phyloP scores from a whole-genome alignment of 2,797 vertebrate genomes.

The Ctenopoma multispine region DNA sequence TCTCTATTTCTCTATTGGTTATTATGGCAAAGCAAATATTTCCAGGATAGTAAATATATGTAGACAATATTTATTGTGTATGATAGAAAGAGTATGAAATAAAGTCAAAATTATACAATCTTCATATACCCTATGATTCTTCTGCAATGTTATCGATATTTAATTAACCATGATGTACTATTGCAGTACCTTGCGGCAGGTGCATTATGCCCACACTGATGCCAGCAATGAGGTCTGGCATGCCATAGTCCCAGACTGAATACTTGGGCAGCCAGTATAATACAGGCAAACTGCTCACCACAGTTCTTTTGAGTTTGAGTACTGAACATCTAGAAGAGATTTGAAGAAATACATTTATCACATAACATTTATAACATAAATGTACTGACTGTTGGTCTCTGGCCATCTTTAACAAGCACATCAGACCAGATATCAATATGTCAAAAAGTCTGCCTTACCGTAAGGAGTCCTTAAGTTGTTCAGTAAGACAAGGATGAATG shows the following conservation, averaged over 20 bases:
- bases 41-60: not conserved
- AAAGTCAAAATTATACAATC: not conserved
- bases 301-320: slow-evolving; percentile 79
- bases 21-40: too few relatives aligned
- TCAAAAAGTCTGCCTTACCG: slow-evolving; percentile 71
- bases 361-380: not conserved
- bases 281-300: slow-evolving; percentile 87
- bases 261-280: slow-evolving; percentile 94
- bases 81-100: not conserved
- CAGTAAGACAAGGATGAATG: slow-evolving; percentile 52
- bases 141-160: not conserved
- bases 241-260: slow-evolving; percentile 91
- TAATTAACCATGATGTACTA: not conserved
- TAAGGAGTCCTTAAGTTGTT: slow-evolving; percentile 76
- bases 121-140: not conserved
- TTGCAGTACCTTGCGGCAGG: slow-evolving; percentile 92
- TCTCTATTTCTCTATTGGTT: too few relatives aligned
- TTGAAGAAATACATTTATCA: too few relatives aligned
- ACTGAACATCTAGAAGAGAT: slow-evolving; percentile 86
- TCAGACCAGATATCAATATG: not conserved
- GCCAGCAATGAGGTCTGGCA: slow-evolving; percentile 91
- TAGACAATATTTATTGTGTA: not conserved
- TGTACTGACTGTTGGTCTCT: not conserved
- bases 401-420: not conserved
- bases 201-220: slow-evolving; percentile 98